Percentiles rank a stretch among this genome's conserved stretches.
Evolutionary conservation across 1,140 invertebrate genomes (phyloP).

Genomic region (Anastatus disparis): DNA sequence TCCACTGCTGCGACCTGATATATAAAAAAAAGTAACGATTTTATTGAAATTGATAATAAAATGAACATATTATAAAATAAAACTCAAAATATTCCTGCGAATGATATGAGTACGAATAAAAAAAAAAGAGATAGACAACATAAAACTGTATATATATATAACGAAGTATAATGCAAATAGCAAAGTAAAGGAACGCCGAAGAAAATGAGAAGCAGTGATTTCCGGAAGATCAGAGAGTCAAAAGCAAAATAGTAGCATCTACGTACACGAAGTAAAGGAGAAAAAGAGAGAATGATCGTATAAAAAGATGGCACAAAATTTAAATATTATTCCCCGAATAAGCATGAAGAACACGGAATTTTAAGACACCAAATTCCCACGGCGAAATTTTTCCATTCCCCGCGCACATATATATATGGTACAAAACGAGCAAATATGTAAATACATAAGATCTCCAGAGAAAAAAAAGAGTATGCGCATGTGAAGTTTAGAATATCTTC

Average conservation of each 20-base stretch:
- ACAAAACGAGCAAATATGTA: constrained; percentile 28
- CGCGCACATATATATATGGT: too few relatives aligned
- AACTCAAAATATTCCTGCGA: too few relatives aligned
- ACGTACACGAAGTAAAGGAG: constrained; percentile 15
- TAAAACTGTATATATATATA: too few relatives aligned
- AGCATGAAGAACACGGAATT: constrained; percentile 25
- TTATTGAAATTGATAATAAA: too few relatives aligned
- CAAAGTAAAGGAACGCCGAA: neutral
- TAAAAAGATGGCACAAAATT: constrained; percentile 39
- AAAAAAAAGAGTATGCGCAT: neutral
- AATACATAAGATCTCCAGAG: neutral
- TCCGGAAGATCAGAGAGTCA: constrained; percentile 11
- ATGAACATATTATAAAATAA: too few relatives aligned
- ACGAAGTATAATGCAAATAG: too few relatives aligned
- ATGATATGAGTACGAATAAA: too few relatives aligned
- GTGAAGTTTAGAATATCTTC: too few relatives aligned
- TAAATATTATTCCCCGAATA: constrained; percentile 33
- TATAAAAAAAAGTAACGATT: too few relatives aligned
- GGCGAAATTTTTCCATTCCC: neutral
- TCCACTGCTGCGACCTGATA: too few relatives aligned
- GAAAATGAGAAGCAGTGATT: constrained; percentile 16
- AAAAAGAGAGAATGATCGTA: neutral
- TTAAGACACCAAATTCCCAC: constrained; percentile 17
- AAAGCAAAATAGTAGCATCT: neutral
- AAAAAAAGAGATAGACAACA: too few relatives aligned